Base-by-base conservation (phyloP, 2,888 invertebrate genomes). In the Masnerella sp. region DNA sequence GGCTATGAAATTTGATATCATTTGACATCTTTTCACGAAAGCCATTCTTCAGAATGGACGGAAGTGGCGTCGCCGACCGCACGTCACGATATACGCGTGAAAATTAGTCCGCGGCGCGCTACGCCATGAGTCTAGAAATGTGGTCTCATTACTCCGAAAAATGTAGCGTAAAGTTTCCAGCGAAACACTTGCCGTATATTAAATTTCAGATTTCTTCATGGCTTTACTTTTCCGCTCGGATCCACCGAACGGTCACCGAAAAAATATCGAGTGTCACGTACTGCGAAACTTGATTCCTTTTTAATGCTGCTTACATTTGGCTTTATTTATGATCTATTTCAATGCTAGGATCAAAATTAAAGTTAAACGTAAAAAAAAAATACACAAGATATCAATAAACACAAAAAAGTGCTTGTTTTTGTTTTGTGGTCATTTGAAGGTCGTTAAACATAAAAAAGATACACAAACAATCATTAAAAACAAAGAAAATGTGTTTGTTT, bases 1-100 rank as follows among this genome's bases (percentile, higher is more conserved):
- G 18, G 14, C 64, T 49, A 59, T 64, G 65, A 71, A 71, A 71
- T 71, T 65, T 52, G 51, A 72, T 67, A 72, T 36, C 59, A 61
- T 47, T 54, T 59, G 42, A 52, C 42, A 20, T 65, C 28, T 54
- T 52, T 64, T 28, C 45, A 38, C 38, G 20, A 45, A 43, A 59
- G 25, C 49, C 51, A 56, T 62, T 64, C 64, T 45, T 43, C 36
- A 20, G 30, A 28, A 15, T 11, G 42, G 43, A 51, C 71, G 72
- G 72, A 72, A 67, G 72, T 65, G 72, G 72, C 22, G 38, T 32
- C n/a, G 30, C 11, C 32, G 43, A 72, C 67, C 72, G 28, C 72
- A 72, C 43, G 67, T 67, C 56, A 61, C 72, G 38, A 42, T 54
- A 72, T 56, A 67, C 61, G 61, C 52, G 56, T 32, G 49, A 54